phyloP scores from a whole-genome alignment of 2,797 vertebrate genomes.

The Acomys russatus region DNA sequence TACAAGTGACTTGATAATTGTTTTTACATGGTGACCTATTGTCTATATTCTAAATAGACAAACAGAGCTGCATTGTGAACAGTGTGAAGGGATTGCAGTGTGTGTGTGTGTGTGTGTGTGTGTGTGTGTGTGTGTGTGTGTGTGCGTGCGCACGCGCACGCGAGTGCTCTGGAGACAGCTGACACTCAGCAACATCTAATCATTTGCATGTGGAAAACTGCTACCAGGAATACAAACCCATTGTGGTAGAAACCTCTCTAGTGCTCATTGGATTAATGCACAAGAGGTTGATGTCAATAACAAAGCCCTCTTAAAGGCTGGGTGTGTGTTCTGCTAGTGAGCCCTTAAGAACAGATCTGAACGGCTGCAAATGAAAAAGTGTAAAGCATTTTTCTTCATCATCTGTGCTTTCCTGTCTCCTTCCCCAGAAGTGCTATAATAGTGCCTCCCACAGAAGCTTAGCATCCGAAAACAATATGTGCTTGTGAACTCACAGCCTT shows the following conservation, averaged over 20 bases:
- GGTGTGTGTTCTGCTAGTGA: not conserved
- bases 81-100: not conserved
- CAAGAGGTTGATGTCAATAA: not conserved
- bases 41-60: not conserved
- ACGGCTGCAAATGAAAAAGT: not conserved
- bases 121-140: not conserved
- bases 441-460: not conserved
- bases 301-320: not conserved
- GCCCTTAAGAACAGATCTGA: not conserved
- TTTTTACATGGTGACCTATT: slow-evolving; percentile 47
- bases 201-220: not conserved
- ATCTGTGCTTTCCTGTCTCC: not conserved
- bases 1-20: not conserved
- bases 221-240: not conserved
- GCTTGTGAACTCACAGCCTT: not conserved
- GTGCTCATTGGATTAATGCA: not conserved
- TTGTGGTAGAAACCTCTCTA: not conserved
- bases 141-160: not conserved
- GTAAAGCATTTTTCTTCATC: not conserved
- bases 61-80: not conserved
- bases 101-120: not conserved
- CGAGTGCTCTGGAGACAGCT: not conserved
- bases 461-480: not conserved
- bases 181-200: not conserved
- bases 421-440: not conserved